Evolutionary conservation across 2,113 vertebrate species (phyloP), one percentile per base, ranked within the genome.

Genomic region (Candoia aspera): DNA sequence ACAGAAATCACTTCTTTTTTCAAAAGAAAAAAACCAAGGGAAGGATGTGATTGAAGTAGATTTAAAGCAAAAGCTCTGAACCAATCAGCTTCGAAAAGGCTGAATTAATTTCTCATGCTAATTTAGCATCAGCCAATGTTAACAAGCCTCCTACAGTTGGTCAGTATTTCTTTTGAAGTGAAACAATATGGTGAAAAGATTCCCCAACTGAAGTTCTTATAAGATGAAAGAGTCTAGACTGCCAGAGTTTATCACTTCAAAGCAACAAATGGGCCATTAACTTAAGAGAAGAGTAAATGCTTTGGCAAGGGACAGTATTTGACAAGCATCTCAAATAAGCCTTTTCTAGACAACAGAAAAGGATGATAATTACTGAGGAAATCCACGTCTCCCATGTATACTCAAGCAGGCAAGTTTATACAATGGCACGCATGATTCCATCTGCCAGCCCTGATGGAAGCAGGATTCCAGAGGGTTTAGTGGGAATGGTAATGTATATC

Each of bases 181-280:
- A 87, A 86, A 55, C 62, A 73, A 68, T 87, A 53, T 88, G 86
- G 10, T 92, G 68, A 88, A 49, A 92, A 59, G 86, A 87, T 83
- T 91, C 86, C 23, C 54, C 64, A 46, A n/a, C 64, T 91, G 86
- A 49, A 68, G 86, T 58, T 92, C 86, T 83, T 92, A n/a, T 46
- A 58, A 88, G 55, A 92, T 88, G 54, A 88, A 92, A 92, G 24
- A n/a, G 54, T 29, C 86, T 49, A 83, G 86, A 59, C 62, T 83
- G 91, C 64, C 26, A 84, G 54, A 53, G 64, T 92, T 84, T 92
- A 83, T 88, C 42, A 88, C 86, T 92, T 92, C 91, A 92, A 92
- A 92, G 91, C 83, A 86, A 84, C 24, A 37, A 83, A 84, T 46
- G 84, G 60, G 62, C 60, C 85, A 87, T 87, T 87, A 91, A 91